These are phyloP conservation scores for Sebastes hubbsi DNA, from an alignment of 2,797 vertebrate genomes.

Conservation along the genomic window DNA sequence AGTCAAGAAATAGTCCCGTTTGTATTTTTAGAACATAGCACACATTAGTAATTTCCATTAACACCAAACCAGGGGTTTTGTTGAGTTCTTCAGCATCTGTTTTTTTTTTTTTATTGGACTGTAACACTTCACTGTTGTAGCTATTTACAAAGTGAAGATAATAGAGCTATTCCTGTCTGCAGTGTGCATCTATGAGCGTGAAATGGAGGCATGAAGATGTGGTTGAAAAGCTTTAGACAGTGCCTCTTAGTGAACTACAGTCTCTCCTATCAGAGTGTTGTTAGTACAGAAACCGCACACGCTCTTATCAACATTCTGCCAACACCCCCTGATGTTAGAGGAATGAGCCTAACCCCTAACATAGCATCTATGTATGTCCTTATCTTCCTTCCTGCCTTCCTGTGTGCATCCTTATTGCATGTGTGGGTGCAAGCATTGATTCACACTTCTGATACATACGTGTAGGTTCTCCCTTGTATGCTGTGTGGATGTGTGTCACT, in stretches of 20 bases:
- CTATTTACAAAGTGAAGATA: not conserved
- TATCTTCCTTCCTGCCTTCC: constrained; percentile 2
- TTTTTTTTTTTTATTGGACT: not conserved
- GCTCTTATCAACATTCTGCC: constrained; percentile 10
- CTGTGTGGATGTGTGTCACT: constrained; percentile 23
- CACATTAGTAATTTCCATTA: constrained; percentile 17
- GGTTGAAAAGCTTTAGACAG: not conserved
- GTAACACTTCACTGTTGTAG: not conserved
- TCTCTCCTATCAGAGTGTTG: not conserved
- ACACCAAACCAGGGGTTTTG: constrained; percentile 3
- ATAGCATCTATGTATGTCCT: not conserved
- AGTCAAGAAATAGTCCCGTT: not conserved
- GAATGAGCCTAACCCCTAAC: not conserved
- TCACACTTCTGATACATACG: not conserved
- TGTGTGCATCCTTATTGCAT: not conserved
- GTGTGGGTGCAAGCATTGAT: constrained; percentile 17
- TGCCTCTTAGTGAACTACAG: not conserved
- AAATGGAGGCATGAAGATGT: not conserved
- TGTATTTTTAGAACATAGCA: constrained; percentile 33
- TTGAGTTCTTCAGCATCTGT: not conserved
- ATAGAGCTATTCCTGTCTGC: not conserved
- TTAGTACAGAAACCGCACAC: not conserved
- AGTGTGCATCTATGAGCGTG: not conserved
- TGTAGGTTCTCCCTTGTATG: constrained; percentile 3
- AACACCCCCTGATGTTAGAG: not conserved